Percentiles rank a stretch among this genome's conserved stretches.
Conservation (phyloP, 2,888 invertebrate species). For the Lepidochitona cinerea region DNA sequence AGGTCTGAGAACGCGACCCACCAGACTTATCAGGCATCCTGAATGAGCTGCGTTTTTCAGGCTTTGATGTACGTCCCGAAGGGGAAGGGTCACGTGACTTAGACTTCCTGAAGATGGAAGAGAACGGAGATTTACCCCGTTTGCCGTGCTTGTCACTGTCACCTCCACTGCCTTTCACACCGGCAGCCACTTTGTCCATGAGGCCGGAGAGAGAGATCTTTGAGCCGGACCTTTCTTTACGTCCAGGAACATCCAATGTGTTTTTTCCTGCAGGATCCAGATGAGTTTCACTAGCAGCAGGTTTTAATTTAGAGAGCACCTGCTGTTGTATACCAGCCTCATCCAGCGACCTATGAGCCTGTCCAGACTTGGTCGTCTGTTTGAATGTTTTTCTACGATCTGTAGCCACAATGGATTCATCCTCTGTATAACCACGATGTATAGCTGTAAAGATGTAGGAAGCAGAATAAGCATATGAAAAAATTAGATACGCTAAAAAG, state of each 20-base stretch:
- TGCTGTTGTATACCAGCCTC: slow-evolving; percentile 48
- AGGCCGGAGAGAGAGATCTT: slow-evolving; percentile 54
- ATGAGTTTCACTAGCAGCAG: slow-evolving; percentile 60
- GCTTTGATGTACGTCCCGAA: not conserved
- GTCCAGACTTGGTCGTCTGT: slow-evolving; percentile 40
- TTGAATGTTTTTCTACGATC: slow-evolving; percentile 48
- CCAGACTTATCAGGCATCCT: not conserved
- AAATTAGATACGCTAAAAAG: too few species aligned
- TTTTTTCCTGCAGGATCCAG: slow-evolving; percentile 36
- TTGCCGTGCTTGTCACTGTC: slow-evolving; percentile 7
- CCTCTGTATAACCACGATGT: slow-evolving; percentile 87
- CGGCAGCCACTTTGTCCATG: slow-evolving; percentile 56
- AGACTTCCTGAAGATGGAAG: slow-evolving; percentile 74
- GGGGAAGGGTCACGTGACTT: slow-evolving; percentile 71
- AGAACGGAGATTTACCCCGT: slow-evolving; percentile 92
- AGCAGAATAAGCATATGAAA: too few species aligned
- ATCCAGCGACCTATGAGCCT: slow-evolving; percentile 71
- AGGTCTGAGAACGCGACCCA: slow-evolving; percentile 8
- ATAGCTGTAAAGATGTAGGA: slow-evolving; percentile 80
- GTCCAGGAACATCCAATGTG: slow-evolving; percentile 77
- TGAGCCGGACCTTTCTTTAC: slow-evolving; percentile 74
- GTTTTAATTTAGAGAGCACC: slow-evolving; percentile 40
- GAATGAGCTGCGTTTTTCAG: not conserved
- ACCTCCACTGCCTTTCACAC: slow-evolving; percentile 31
- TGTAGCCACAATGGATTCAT: slow-evolving; percentile 72